Base-by-base conservation (phyloP, 2,888 invertebrate genomes). In the Dicranocentrus wangi region DNA sequence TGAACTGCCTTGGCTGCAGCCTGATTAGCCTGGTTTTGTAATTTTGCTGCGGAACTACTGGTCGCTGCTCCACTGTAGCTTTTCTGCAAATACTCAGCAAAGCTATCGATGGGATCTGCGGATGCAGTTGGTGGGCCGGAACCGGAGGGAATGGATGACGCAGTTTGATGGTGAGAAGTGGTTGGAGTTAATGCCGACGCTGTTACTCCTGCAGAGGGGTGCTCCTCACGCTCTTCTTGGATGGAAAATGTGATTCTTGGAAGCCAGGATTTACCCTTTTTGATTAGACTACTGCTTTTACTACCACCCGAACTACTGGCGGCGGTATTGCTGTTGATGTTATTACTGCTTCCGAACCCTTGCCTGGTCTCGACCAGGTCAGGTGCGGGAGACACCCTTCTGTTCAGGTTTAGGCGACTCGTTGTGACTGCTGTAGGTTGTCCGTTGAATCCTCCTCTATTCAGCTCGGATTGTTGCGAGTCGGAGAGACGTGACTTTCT, bases 391-490 rank as follows among this genome's bases (percentile, higher is more conserved):
- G 70, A 70, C 78, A 78, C 78, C 70, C 78, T 32, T 70, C 78
- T 78, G 51, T 78, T 78, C 78, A 78, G 78, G 78, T 78, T 78
- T 78, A 78, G 68, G 78, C 78, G 78, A 78, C 78, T 78, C 78
- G 78, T 78, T 70, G 70, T 78, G 78, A 78, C 78, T 63, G 78
- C 68, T 69, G 68, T 61, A 70, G 70, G 32, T 55, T 63, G 70
- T 21, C 78, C 78, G 78, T 77, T 77, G 28, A 65, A 61, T 43
- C 58, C 66, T 63, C 8, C 8, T 55, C 21, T 19, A 21, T 21
- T 32, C 7, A 13, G 32, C n/a, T 61, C 39, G 75, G 55, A 27
- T 21, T 43, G 43, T 25, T 32, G 58, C 61, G n/a, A n/a, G n/a
- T n/a, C n/a, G n/a, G n/a, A n/a, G n/a, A n/a, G n/a, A n/a, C n/a